A percentile compares a stretch with the other conserved stretches of the same genome.
These are phyloP conservation scores for Athetis lepigone DNA, from an alignment of 2,888 invertebrate genomes.

Conservation along the genomic window DNA sequence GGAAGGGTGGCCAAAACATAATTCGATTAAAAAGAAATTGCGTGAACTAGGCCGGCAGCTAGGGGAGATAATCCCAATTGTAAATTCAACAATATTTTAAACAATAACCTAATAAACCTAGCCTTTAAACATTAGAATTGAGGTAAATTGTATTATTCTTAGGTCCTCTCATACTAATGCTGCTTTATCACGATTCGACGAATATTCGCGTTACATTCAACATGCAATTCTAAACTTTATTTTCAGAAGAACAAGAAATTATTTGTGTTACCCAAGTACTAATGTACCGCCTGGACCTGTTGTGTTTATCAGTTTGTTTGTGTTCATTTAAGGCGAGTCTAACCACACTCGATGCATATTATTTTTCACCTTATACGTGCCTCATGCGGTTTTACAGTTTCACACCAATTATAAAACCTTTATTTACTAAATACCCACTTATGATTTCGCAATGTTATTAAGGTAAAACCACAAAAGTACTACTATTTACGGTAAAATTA, in stretches of 20 bases:
- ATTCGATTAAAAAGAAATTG: conserved; percentile 76
- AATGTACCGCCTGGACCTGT: too few relatives aligned
- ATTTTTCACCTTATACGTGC: conserved; percentile 11
- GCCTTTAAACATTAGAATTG: conserved; percentile 76
- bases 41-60: conserved; percentile 36
- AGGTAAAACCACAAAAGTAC: neutral
- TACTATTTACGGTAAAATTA: neutral
- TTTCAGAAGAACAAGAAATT: too few relatives aligned
- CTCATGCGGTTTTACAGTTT: conserved; percentile 21
- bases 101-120: conserved; percentile 78
- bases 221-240: too few relatives aligned
- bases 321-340: neutral
- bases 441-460: neutral
- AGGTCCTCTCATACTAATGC: too few relatives aligned
- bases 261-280: too few relatives aligned
- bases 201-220: too few relatives aligned
- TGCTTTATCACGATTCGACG: too few relatives aligned
- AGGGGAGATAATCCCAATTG: conserved; percentile 77
- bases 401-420: conserved; percentile 10
- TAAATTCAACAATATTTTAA: conserved; percentile 79
- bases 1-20: conserved; percentile 66
- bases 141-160: conserved; percentile 6
- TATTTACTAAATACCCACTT: neutral
- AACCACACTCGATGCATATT: conserved; percentile 1
- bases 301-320: neutral